Base-by-base conservation (phyloP, 53 echinoderm and acorn worm species). In the Holothuria scabra region DNA sequence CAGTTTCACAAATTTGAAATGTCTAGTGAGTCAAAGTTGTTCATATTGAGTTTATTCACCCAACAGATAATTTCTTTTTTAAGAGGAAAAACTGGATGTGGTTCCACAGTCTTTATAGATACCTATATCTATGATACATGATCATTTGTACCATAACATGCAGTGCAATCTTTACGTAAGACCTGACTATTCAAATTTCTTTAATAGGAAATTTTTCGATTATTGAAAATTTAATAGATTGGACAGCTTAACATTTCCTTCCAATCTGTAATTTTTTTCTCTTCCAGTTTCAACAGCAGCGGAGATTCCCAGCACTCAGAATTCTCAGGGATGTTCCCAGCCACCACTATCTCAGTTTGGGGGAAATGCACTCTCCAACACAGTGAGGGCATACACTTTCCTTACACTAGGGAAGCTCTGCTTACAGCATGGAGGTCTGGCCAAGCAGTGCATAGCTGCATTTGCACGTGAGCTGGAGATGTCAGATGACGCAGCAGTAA, bases 361-460 rank as follows among this genome's bases (percentile, higher is more conserved):
- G 23, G 84, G 84, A 21, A 84, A 85, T 4, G 66, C 85, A 26
- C 84, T 97, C 23, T 92, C 97, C 6, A 84, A 90, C 84, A 92
- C 87, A 59, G 92, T 94, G 26, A 86, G 93, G 12, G 94, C 97
- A 64, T 90, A 92, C 82, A 92, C 91, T 62, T 94, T 97, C 62
- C 79, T 94, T 16, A 92, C 97, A 19, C 85, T 97, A 2, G 97
- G 97, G 28, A 97, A 97, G 91, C 89, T 97, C 28, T 97, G 97
- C 19, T 84, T 97, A 58, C 90, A 92, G 29, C 90, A 97, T 48
- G 97, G 94, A 49, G 83, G 89, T 21, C 84, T 97, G 21, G 97
- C 97, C 37, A 94, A 92, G 91, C 92, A 87, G 83, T 92, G 92
- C 58, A 87, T 97, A 26, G 92, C 97, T 0, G 94, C 94, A 7